These are phyloP conservation scores for Mythimna albipuncta DNA, from an alignment of 2,888 invertebrate genomes.

Conservation along the genomic window DNA sequence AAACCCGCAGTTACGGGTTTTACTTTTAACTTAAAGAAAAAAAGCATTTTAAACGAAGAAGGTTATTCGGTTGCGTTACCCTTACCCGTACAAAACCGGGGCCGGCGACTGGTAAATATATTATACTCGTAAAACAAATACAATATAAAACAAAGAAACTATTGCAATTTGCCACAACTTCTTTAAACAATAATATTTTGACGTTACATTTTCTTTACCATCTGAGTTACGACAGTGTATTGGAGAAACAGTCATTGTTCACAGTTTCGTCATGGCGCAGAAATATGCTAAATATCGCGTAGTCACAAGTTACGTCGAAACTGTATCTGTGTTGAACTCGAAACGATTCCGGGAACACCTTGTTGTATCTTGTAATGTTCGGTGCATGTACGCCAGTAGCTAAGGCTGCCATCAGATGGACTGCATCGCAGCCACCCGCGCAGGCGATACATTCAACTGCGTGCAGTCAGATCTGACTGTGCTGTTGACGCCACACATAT, in stretches of 20 bases:
- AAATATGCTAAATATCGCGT: constrained; percentile 58
- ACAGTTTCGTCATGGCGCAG: constrained; percentile 45
- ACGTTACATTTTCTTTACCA: constrained; percentile 12
- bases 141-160: constrained; percentile 56
- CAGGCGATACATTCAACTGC: no score
- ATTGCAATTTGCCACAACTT: constrained; percentile 22
- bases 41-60: no score
- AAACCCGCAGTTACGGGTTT: no score
- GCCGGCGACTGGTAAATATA: no score
- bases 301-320: constrained; percentile 42
- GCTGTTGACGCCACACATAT: no score
- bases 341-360: constrained; percentile 53
- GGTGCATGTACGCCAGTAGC: constrained; percentile 10
- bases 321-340: constrained; percentile 18
- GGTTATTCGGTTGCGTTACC: no score
- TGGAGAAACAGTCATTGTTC: constrained; percentile 36
- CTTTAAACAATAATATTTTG: constrained; percentile 41
- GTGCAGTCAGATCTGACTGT: no score
- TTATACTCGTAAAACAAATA: not conserved
- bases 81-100: no score
- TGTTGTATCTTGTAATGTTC: constrained; percentile 37
- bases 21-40: no score
- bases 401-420: no score
- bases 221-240: constrained; percentile 21
- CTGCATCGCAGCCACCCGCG: no score